Base-by-base conservation (phyloP, 2,113 vertebrate genomes). In the Tupaia tana region DNA sequence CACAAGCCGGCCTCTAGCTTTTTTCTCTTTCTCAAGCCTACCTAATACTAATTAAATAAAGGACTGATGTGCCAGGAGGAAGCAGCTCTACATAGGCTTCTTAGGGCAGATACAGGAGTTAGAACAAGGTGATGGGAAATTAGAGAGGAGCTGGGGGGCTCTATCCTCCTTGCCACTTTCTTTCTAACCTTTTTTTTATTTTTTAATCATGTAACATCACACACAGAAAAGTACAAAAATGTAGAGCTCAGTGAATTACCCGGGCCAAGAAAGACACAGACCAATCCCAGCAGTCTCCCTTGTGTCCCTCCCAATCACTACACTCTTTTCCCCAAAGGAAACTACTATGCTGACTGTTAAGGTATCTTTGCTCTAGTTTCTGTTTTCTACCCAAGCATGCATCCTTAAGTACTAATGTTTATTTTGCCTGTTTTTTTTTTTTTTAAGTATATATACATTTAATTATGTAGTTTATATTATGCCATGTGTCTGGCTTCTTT, bases 401-500 rank as follows among this genome's bases (percentile, higher is more conserved):
- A 74, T 75, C 31, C 66, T 73, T 31, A 94, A 54, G 71, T 27
- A 29, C 54, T 71, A 84, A 2, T 71, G n/a, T 67, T 89, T 79
- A 63, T 25, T 75, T 58, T 90, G 74, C 20, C 31, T 92, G 75
- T 25, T n/a, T 61, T 95, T 43, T 43, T 43, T 43, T 43, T 43
- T 61, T 75, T 80, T 2, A 93, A 75, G 20, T 90, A 56, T 34
- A 54, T 7, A 56, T 19, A 59, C 56, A 74, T 1, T 66, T 31
- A 89, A 52, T 58, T 66, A 52, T 8, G 15, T 25, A 67, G 14
- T n/a, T 27, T 6, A 11, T 59, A 13, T 43, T 43, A 86, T 89
- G 52, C 43, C 43, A 43, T 67, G 16, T 64, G 69, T 83, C 58
- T 86, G 59, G 87, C 58, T 92, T 91, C 58, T 93, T 95, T 77